phyloP scores from a whole-genome alignment of 2,797 vertebrate genomes.

The Premnoplex brunnescens region DNA sequence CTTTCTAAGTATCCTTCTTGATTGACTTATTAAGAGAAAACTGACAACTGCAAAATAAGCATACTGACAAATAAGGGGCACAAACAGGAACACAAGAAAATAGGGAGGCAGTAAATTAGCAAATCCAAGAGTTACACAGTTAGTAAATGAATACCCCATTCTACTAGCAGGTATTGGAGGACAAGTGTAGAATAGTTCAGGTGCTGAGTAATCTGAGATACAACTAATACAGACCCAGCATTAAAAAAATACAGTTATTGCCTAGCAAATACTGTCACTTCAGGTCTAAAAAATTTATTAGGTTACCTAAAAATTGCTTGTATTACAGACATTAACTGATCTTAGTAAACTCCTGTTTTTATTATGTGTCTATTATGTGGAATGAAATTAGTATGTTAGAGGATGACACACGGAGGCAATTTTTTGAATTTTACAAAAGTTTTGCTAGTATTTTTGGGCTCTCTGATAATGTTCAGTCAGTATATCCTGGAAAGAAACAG shows the following conservation, averaged over 20 bases:
- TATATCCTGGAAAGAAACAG: neutral
- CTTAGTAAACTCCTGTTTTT: neutral
- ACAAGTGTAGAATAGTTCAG: neutral
- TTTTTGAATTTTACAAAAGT: neutral
- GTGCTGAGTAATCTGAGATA: neutral
- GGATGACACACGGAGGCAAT: neutral
- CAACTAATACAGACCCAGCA: neutral
- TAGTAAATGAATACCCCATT: neutral
- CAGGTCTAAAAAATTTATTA: neutral
- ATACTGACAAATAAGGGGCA: neutral
- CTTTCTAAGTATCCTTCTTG: neutral
- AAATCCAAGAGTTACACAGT: neutral
- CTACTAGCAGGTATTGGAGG: neutral
- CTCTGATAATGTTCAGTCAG: neutral
- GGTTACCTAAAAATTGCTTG: neutral
- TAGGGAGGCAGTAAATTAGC: neutral
- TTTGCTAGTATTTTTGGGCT: neutral
- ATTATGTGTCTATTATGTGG: neutral
- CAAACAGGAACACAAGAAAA: neutral
- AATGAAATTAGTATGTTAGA: neutral
- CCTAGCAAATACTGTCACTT: neutral
- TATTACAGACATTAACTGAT: neutral
- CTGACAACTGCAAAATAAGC: neutral
- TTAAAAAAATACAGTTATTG: neutral
- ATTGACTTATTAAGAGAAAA: neutral